Evolutionary conservation across 2,888 invertebrate species (phyloP), one percentile per base, ranked within the genome.

Genomic region (Alentia gelatinosa): DNA sequence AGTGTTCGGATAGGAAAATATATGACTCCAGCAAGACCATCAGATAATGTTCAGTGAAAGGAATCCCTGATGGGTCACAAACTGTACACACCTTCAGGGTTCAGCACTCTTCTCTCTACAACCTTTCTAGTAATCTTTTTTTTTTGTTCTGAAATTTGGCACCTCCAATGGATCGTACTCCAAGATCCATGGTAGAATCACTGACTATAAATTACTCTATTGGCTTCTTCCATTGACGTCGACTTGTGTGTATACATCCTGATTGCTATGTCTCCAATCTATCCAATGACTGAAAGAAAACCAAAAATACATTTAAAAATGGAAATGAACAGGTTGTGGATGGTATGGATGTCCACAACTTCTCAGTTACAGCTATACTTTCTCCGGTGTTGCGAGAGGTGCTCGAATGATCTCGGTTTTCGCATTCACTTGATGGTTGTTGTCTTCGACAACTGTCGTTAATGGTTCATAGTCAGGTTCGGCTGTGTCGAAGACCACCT

Each of bases 301-400:
- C n/a, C n/a, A n/a, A n/a, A n/a, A n/a, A n/a, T n/a, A n/a, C n/a
- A n/a, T n/a, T n/a, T n/a, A n/a, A n/a, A n/a, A n/a, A n/a, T n/a
- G n/a, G n/a, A n/a, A n/a, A n/a, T n/a, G n/a, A n/a, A n/a, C n/a
- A n/a, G n/a, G n/a, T n/a, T n/a, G n/a, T n/a, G n/a, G n/a, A n/a
- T n/a, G n/a, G n/a, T n/a, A n/a, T n/a, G n/a, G n/a, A n/a, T n/a
- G n/a, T n/a, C n/a, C n/a, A n/a, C n/a, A n/a, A n/a, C n/a, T n/a
- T n/a, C n/a, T 1, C 74, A 26, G 33, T 1, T 33, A 3, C n/a
- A 7, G 79, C 79, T 79, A 86, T 47, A 86, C 86, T 30, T 86
- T 86, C 86, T 86, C 86, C 47, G 86, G 86, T 9, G 86, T 86
- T 9, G 86, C 86, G 30, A 86, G 86, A 4, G 86, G 86, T 26